Evolutionary conservation across 2,113 vertebrate genomes (phyloP), one percentile per base, ranked within the genome.

Genomic region (Nycticebus coucang): DNA sequence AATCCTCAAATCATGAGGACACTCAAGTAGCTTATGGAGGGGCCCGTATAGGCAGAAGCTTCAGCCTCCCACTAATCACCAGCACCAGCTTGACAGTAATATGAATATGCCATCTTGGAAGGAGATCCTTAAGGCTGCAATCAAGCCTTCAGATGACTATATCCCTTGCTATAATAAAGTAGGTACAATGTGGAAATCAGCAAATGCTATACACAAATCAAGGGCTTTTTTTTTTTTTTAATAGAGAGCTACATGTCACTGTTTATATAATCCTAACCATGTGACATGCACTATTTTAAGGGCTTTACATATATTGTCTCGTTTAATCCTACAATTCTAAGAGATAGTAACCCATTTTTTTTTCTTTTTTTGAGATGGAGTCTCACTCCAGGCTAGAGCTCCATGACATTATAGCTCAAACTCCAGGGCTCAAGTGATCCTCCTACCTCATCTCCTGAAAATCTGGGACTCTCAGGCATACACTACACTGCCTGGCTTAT

Each of bases 251-350:
- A 55, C 7, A 78, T 12, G 71, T 1, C 17, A 88, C 50, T 86
- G 69, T 93, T 79, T 68, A 86, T 68, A 45, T 62, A 35, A 83
- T 95, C 90, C 35, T 81, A 24, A 28, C 21, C 53, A 45, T 59
- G 30, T 55, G 21, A 57, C 33, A 9, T 30, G 24, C 0, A 78
- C 33, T 95, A 69, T 82, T 91, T 81, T 86, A 92, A 93, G 59
- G 12, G 89, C 69, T 94, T 96, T 94, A 87, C 21, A 86, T 50
- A 80, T 74, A 74, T 86, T 66, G 95, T 78, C 26, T 93, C 66
- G 50, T 68, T 89, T 90, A 83, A 85, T 82, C 12, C 57, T 74
- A 22, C 17, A 90, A 71, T 0, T 0, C 13, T 89, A 35, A 35
- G 4, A 92, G 75, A 57, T 64, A 60, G 12, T 57, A 94, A 77